Conservation (phyloP, 1,140 invertebrate genomes). For the Drosophila serrata region DNA sequence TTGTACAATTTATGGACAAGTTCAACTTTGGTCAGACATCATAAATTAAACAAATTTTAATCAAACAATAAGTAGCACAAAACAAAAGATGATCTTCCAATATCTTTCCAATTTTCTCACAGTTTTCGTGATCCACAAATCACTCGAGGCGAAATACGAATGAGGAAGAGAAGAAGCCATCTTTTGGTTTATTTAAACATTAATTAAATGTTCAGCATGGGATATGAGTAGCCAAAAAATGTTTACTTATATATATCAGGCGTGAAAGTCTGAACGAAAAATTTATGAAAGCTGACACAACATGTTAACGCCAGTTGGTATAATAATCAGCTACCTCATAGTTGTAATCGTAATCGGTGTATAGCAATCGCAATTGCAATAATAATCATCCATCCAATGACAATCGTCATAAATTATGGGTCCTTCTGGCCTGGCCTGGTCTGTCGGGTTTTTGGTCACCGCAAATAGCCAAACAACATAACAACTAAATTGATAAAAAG, state of each 20-base stretch:
- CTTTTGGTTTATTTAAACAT: conserved; percentile 59
- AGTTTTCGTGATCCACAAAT: conserved; percentile 52
- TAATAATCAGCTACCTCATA: conserved; percentile 55
- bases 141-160: conserved; percentile 51
- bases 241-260: conserved; percentile 16
- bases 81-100: conserved; percentile 17
- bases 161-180: conserved; percentile 36
- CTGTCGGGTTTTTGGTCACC: conserved; percentile 30
- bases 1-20: conserved; percentile 62
- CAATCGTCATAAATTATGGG: conserved; percentile 78
- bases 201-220: conserved; percentile 64
- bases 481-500: conserved; percentile 77
- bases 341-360: conserved; percentile 27
- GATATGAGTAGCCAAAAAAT: conserved; percentile 28
- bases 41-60: conserved; percentile 67
- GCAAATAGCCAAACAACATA: conserved; percentile 60
- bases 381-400: conserved; percentile 54
- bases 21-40: conserved; percentile 50
- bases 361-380: conserved; percentile 47
- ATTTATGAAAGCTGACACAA: conserved; percentile 69
- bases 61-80: conserved; percentile 69
- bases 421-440: conserved; percentile 34
- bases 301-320: conserved; percentile 62
- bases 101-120: conserved; percentile 63
- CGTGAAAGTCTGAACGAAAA: conserved; percentile 43